Evolutionary conservation across 2,113 vertebrate genomes (phyloP), one percentile per base, ranked within the genome.

Genomic region (Oostethus manadensis): DNA sequence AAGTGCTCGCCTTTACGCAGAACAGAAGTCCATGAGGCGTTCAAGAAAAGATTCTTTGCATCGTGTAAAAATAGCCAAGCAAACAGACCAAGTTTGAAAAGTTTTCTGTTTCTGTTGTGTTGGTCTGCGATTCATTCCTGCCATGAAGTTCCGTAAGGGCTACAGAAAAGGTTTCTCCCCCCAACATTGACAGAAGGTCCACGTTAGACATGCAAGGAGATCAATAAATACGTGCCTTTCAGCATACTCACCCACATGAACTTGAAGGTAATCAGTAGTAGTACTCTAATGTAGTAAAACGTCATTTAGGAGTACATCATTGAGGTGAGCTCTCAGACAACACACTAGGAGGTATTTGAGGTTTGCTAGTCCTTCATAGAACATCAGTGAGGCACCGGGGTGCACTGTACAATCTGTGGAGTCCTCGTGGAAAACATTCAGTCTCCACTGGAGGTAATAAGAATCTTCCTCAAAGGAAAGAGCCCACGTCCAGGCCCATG

Each of bases 401-500:
- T 66, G 57, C 42, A 29, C 42, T 59, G 57, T 45, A 58, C 68
- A 62, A 33, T 33, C 29, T 5, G 29, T 33, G 29, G 7, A 33
- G 29, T 33, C 8, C 65, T 56, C n/a, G 20, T 40, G 43, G 44
- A 54, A 64, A 78, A 77, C 71, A 69, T 74, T 80, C 56, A 67
- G 29, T 33, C 29, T 7, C 5, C 29, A 8, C 29, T 33, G 18
- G 73, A 83, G 78, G 77, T 70, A n/a, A n/a, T n/a, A 82, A 73
- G 73, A 71, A 46, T 54, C 48, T 69, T 13, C 9, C 2, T 86
- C 70, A 90, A 26, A 90, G 84, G 64, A 86, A 90, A 54, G 86
- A 80, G 9, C 76, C 85, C 83, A 88, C 79, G 70, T 88, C 84
- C 64, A 90, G 57, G 73, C 81, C 87, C 84, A 89, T 75, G 61